Conservation (phyloP, 2,888 invertebrate genomes). For the Minunthozetes semirufus region DNA sequence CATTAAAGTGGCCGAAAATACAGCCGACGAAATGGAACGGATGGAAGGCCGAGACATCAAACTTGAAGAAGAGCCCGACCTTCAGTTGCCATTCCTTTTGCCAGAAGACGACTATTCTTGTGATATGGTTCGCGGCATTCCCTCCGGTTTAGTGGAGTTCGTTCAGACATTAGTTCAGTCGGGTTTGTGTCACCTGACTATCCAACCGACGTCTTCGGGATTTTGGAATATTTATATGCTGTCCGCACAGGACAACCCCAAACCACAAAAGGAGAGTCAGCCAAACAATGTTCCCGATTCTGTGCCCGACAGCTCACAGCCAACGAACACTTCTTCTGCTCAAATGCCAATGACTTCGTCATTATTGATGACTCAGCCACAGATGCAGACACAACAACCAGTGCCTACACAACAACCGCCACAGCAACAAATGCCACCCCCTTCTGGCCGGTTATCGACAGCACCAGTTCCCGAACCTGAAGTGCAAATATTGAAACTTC, state of each 20-base stretch:
- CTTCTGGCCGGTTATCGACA: not conserved
- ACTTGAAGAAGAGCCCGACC: constrained; percentile 74
- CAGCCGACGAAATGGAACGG: constrained; percentile 73
- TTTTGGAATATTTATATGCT: constrained; percentile 92
- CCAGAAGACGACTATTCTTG: constrained; percentile 98
- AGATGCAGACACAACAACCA: constrained; percentile 26
- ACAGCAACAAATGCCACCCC: constrained; percentile 12
- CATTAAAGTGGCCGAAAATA: constrained; percentile 45
- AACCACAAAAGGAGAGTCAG: not conserved
- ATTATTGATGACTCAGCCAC: constrained; percentile 37
- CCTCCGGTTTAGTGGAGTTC: constrained; percentile 76
- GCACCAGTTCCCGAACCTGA: constrained; percentile 55
- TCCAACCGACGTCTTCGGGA: constrained; percentile 82
- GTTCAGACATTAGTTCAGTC: constrained; percentile 57
- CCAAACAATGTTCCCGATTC: constrained; percentile 16
- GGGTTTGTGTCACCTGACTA: constrained; percentile 74
- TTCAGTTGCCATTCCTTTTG: constrained; percentile 80
- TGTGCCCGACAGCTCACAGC: constrained; percentile 30
- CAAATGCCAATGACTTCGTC: constrained; percentile 34
- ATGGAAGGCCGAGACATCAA: constrained; percentile 68
- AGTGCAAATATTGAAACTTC: constrained; percentile 74
- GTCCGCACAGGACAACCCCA: constrained; percentile 14
- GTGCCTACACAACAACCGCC: constrained; percentile 18
- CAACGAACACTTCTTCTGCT: constrained; percentile 38
- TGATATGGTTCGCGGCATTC: constrained; percentile 88